Evolutionary conservation across 2,113 vertebrate genomes (phyloP), one percentile per base, ranked within the genome.

Genomic region (Saccopteryx leptura): DNA sequence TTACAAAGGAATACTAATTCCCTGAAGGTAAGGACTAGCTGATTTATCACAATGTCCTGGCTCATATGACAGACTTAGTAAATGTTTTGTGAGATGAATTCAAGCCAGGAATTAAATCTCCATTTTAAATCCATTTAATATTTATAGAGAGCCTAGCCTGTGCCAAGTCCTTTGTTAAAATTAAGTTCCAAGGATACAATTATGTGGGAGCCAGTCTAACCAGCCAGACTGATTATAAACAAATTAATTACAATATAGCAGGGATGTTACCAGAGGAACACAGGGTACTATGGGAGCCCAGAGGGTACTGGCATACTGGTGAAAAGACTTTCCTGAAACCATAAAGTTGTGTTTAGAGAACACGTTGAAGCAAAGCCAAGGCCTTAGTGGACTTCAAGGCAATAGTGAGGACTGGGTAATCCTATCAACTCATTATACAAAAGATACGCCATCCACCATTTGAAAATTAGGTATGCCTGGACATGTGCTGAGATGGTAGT

Each of bases 21-120:
- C 60, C 80, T 33, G 33, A 78, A 94, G 74, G 66, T 23, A 60
- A 90, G n/a, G 76, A 72, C 90, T 75, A 48, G 60, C 60, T 75
- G 68, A 17, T 72, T 19, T 87, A 88, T 78, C 88, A 58, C 33
- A 50, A 50, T 69, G 52, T 88, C 52, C 92, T 83, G 93, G 54
- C 72, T 92, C 58, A 21, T 61, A 52, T 28, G 28, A 90, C 68
- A 58, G 68, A 89, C 52, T 92, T 84, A 46, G 33, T 90, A 95
- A 96, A 82, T 91, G 87, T 65, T 61, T 26, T 82, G 86, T 80
- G 82, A 86, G 56, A 50, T 54, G 58, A 94, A 86, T 65, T 83
- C 82, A 71, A 95, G 93, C 72, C 94, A 95, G 82, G 78, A 93
- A 91, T 95, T 82, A 94, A 93, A 85, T 82, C 74, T 89, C 69